phyloP scores from a whole-genome alignment of 2,797 vertebrate species.

The Acrossocheilus fasciatus region DNA sequence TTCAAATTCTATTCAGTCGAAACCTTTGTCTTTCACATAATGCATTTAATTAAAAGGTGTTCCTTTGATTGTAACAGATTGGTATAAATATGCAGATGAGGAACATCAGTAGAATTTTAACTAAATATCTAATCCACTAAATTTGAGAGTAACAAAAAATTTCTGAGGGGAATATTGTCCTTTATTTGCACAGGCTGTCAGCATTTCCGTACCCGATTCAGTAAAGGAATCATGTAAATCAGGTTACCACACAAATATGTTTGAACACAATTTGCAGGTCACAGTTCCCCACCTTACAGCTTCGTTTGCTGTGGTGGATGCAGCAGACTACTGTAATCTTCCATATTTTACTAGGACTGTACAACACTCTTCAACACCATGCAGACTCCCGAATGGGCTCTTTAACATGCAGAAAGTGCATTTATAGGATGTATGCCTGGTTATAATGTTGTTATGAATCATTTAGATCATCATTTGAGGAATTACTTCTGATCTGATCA shows the following conservation, averaged over 20 bases:
- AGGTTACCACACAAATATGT: neutral
- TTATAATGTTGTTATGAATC: neutral
- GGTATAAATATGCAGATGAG: conserved; percentile 22
- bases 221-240: conserved; percentile 3
- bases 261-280: neutral
- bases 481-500: neutral
- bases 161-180: neutral
- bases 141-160: neutral
- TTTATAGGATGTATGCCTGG: neutral
- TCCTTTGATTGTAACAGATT: conserved; percentile 16
- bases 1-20: neutral
- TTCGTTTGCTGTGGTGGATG: neutral
- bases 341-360: neutral
- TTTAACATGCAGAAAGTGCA: neutral
- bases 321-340: neutral
- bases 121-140: neutral
- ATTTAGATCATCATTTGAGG: neutral
- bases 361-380: neutral
- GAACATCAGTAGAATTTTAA: conserved; percentile 8
- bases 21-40: conserved; percentile 26
- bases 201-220: neutral
- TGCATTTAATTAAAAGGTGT: conserved; percentile 21
- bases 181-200: conserved; percentile 6
- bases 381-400: neutral
- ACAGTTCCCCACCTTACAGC: neutral